A percentile compares a stretch with the other conserved stretches of the same genome.
These are phyloP conservation scores for Venustoraphidia nigricollis DNA, from an alignment of 2,888 invertebrate species.

Conservation along the genomic window DNA sequence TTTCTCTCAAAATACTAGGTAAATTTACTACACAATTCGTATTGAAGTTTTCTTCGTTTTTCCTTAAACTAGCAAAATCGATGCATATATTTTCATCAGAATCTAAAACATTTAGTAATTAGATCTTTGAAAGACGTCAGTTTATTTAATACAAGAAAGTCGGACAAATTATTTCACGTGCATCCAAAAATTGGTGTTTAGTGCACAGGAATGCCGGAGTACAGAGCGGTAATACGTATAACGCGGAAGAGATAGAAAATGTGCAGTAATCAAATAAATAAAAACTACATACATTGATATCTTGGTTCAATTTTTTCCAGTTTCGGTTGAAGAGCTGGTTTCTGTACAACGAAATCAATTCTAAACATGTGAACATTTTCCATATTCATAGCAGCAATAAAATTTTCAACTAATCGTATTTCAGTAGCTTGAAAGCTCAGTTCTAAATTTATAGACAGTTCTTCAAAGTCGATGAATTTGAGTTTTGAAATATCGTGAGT, in stretches of 20 bases:
- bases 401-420: conserved; percentile 49
- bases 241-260: too few species aligned
- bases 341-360: conserved; percentile 18
- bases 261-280: too few species aligned
- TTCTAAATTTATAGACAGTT: conserved; percentile 45
- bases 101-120: not conserved
- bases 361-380: conserved; percentile 47
- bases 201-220: too few species aligned
- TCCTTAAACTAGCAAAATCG: conserved; percentile 22
- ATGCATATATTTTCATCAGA: conserved; percentile 11
- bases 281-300: too few species aligned
- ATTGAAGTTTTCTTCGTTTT: conserved; percentile 18
- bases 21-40: conserved; percentile 11
- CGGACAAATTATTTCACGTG: too few species aligned
- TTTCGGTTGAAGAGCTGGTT: too few species aligned
- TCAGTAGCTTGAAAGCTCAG: conserved; percentile 43
- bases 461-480: conserved; percentile 54
- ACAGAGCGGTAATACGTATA: too few species aligned
- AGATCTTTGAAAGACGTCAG: too few species aligned
- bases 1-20: conserved; percentile 26
- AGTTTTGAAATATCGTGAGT: conserved; percentile 51
- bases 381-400: conserved; percentile 44
- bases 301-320: too few species aligned
- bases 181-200: too few species aligned
- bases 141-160: too few species aligned